Conservation (phyloP, 2,113 vertebrate genomes). For the Haplochromis burtoni region DNA sequence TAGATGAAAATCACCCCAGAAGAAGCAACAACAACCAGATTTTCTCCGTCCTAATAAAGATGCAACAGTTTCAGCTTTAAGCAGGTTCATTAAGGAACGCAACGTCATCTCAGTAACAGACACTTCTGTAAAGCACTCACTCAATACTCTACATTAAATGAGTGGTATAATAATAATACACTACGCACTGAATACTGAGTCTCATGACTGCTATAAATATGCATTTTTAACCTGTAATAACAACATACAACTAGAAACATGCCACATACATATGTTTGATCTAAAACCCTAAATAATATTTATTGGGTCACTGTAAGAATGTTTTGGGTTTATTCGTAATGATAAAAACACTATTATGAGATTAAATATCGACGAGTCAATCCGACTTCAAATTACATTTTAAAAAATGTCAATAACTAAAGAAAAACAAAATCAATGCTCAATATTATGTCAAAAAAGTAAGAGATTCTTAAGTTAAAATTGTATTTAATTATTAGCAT, state of each 20-base stretch:
- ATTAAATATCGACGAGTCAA: fast-evolving
- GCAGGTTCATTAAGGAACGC: background rate
- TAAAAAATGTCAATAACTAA: background rate
- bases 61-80: background rate
- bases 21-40: background rate
- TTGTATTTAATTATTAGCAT: background rate
- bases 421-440: background rate
- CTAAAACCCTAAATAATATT: background rate
- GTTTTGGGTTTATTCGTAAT: background rate
- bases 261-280: too few relatives aligned
- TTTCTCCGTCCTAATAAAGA: background rate
- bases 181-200: fast-evolving
- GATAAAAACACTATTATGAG: background rate
- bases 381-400: background rate
- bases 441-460: background rate
- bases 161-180: background rate
- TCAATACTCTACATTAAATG: background rate
- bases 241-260: background rate
- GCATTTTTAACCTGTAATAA: background rate
- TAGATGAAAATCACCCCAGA: background rate
- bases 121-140: background rate
- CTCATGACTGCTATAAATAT: background rate
- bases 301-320: background rate
- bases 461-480: background rate
- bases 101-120: background rate